Evolutionary conservation across 2,888 invertebrate species (phyloP), one percentile per base, ranked within the genome.

Genomic region (Synanthedon tipuliformis): DNA sequence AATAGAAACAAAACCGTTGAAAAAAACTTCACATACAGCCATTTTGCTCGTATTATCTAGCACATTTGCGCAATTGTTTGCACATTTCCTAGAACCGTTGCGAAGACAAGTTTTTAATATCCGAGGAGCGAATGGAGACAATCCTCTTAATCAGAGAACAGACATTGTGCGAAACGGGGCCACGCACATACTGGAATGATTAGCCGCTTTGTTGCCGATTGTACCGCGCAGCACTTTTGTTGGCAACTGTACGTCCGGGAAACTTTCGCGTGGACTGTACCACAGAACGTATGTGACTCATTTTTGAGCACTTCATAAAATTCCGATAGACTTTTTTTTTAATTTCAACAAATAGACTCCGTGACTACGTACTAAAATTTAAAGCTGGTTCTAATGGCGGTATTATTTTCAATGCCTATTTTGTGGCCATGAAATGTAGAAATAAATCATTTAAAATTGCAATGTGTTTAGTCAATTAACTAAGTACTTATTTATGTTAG

Each of bases 91-190:
- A 53, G 49, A 50, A 23, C 13, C 65, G 63, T 62, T 62, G 67
- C 69, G 71, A 84, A 84, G 84, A 83, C 77, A 80, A 65, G 77
- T 72, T 83, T 85, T 85, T 85, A 85, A 85, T 85, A 85, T 81
- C 77, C 72, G 78, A 82, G 81, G 73, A 81, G 75, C 73, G 73
- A 23, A 68, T 70, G 81, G 83, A 85, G 86, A 87, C 86, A 87
- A 87, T 87, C 84, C 86, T 84, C 86, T 87, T 87, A 86, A 87
- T 87, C 86, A 87, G 72, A 63, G 69, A 62, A 65, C 78, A 82
- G 83, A 86, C 86, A 86, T 78, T 86, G 84, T 81, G 72, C 69
- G 76, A 77, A 87, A 87, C 73, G 78, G 73, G 86, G 86, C 83
- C 86, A 86, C 81, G 79, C 80, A 83, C 50, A 77, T 76, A 79